phyloP scores from a whole-genome alignment of 1,140 invertebrate genomes.

The Lethocerus indicus region DNA sequence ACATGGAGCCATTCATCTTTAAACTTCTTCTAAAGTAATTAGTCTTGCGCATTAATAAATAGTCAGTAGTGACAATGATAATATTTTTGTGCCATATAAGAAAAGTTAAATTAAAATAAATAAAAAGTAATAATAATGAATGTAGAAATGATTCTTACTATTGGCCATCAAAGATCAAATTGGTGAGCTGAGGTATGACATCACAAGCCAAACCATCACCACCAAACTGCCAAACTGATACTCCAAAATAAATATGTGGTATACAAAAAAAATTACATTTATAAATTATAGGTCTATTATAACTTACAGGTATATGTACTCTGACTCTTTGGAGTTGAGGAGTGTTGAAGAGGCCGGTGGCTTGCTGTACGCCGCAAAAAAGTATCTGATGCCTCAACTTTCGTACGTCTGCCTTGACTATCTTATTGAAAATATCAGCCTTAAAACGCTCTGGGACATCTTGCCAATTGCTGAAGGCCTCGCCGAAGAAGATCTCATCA shows the following conservation, averaged over 20 bases:
- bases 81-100: too few species aligned
- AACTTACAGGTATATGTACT: constrained; percentile 20
- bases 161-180: too few species aligned
- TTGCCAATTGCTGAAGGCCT: constrained; percentile 15
- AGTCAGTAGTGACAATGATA: too few species aligned
- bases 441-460: constrained; percentile 15
- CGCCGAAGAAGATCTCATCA: constrained; percentile 14
- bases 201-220: too few species aligned
- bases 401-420: constrained; percentile 11
- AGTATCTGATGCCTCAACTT: constrained; percentile 21
- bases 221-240: too few species aligned
- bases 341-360: constrained; percentile 19
- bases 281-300: background rate
- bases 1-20: constrained; percentile 19
- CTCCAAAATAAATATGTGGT: too few species aligned
- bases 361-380: constrained; percentile 22
- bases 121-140: too few species aligned
- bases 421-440: constrained; percentile 8
- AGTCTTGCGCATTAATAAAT: too few species aligned
- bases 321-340: constrained; percentile 18
- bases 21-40: constrained; percentile 15
- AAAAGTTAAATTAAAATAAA: too few species aligned
- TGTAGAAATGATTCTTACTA: too few species aligned
- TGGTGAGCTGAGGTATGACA: too few species aligned
- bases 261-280: too few species aligned